Conservation (phyloP, 2,113 vertebrate genomes). For the Entomyzon cyanotis region DNA sequence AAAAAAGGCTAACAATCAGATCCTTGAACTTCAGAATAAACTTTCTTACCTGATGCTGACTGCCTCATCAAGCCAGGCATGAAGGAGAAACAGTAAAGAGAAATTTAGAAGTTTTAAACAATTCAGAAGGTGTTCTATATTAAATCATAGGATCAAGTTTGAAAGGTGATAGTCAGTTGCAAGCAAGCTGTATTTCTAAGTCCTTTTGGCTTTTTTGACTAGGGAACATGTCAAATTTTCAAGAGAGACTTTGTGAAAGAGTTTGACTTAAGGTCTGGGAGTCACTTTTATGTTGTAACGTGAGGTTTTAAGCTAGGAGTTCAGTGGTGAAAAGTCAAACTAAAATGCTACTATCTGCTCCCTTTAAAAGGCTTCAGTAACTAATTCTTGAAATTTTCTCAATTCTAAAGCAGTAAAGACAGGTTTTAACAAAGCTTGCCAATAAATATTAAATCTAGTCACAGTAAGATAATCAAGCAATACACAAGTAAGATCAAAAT, state of each 20-base stretch:
- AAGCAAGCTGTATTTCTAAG: neutral
- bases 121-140: neutral
- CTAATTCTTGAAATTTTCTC: neutral
- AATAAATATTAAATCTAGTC: neutral
- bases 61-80: slow-evolving; percentile 85
- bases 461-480: neutral
- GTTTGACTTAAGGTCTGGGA: neutral
- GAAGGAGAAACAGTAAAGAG: slow-evolving; percentile 78
- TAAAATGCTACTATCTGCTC: neutral
- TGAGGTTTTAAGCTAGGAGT: neutral
- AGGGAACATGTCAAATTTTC: neutral
- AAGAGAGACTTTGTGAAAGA: neutral
- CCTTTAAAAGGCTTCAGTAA: neutral
- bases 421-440: neutral
- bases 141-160: neutral
- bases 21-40: neutral
- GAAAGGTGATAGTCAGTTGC: neutral
- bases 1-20: neutral
- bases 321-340: neutral
- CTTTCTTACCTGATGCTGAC: slow-evolving; percentile 86
- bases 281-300: neutral
- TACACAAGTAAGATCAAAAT: neutral
- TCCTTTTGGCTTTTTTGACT: neutral
- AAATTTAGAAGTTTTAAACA: slow-evolving; percentile 60
- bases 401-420: neutral